A percentile compares a stretch with the other conserved stretches of the same genome.
These are phyloP conservation scores for Hycleus cichorii DNA, from an alignment of 1,140 invertebrate genomes.

Conservation along the genomic window DNA sequence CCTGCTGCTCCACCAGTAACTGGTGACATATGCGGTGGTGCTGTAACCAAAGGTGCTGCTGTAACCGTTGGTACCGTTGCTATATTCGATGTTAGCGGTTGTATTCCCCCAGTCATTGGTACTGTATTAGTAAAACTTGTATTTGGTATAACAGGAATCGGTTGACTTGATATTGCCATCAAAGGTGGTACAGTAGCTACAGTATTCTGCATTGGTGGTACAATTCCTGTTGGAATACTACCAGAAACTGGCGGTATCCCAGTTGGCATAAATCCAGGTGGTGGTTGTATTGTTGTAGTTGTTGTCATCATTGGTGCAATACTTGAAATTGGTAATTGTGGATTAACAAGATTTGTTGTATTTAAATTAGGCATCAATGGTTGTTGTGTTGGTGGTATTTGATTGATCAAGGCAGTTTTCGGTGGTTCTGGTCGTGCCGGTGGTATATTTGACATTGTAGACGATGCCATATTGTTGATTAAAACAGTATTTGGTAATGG, in stretches of 20 bases:
- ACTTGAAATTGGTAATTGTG: neutral
- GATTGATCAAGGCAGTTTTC: constrained; percentile 23
- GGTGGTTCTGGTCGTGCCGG: constrained; percentile 44
- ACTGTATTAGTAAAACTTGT: too few species aligned
- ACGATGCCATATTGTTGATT: constrained; percentile 1
- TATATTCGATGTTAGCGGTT: too few species aligned
- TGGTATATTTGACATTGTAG: constrained; percentile 28
- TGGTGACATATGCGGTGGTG: constrained; percentile 17
- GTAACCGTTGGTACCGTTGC: constrained; percentile 1
- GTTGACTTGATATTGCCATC: neutral
- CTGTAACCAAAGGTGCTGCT: constrained; percentile 10
- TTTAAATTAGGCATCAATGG: constrained; percentile 14
- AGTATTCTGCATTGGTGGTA: constrained; percentile 33
- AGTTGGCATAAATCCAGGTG: neutral
- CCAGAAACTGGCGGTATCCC: constrained; percentile 3
- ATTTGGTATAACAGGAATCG: too few species aligned
- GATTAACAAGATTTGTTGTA: constrained; percentile 14
- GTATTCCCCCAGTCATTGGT: too few species aligned
- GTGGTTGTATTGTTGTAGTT: constrained; percentile 6
- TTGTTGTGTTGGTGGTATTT: constrained; percentile 25
- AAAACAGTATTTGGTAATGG: constrained; percentile 34
- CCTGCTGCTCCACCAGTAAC: neutral
- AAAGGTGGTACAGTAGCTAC: neutral
- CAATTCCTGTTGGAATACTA: constrained; percentile 36
- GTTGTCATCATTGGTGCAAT: constrained; percentile 30